Percentiles rank a stretch among this genome's conserved stretches.
Conservation (phyloP, 1,140 invertebrate genomes). For the Brachionus koreanus region DNA sequence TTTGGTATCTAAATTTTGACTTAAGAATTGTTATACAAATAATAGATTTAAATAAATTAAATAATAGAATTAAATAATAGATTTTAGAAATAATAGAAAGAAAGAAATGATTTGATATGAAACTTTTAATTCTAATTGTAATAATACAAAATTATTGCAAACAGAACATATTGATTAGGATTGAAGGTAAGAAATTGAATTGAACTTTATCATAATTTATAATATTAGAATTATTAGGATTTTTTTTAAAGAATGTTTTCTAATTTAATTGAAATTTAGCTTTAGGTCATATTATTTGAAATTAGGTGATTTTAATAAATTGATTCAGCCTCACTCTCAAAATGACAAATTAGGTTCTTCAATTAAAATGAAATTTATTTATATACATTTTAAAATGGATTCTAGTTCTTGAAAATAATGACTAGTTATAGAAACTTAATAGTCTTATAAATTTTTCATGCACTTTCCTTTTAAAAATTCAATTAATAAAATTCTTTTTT, state of each 20-base stretch:
- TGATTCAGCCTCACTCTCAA: not conserved
- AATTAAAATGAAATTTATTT: not conserved
- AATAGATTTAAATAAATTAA: no score
- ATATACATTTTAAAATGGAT: not conserved
- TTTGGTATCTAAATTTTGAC: no score
- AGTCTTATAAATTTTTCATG: no score
- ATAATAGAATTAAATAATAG: no score
- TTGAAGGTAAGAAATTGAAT: not conserved
- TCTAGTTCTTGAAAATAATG: not conserved
- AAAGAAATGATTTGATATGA: no score
- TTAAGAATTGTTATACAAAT: no score
- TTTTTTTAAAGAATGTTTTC: not conserved
- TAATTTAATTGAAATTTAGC: not conserved
- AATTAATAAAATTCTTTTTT: not conserved
- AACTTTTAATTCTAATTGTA: no score
- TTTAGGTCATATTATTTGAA: not conserved
- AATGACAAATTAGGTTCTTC: not conserved
- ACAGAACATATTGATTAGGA: not conserved
- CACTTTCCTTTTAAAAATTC: not conserved
- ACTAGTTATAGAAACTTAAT: no score
- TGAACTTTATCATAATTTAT: not conserved
- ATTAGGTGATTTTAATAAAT: not conserved
- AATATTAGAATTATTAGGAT: not conserved
- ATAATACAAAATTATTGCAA: no score
- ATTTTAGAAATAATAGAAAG: no score